Base-by-base conservation (phyloP, 1,140 invertebrate species). In the Rhyacophila brunnea region DNA sequence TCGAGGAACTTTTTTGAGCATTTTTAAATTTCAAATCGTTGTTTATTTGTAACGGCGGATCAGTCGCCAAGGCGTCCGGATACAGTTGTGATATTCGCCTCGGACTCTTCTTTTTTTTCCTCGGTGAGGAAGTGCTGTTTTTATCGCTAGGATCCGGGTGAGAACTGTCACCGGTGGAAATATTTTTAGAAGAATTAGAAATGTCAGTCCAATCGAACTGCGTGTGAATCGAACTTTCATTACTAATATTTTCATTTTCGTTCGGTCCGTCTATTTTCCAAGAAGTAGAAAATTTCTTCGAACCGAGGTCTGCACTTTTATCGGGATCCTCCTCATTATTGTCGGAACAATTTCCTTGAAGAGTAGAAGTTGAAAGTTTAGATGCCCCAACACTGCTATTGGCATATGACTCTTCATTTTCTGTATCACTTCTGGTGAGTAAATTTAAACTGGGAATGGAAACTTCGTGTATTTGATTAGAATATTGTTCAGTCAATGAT, bases 401-500 rank as follows among this genome's bases (percentile, higher is more conserved):
- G 14, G 20, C 38, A 52, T 38, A 34, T 19, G 51, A 18, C 1
- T 50, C 18, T 14, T 19, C n/a, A 18, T 45, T 45, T 15, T 54
- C 50, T 49, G 15, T 28, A 20, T 59, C 56, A 9, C 4, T 28
- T 9, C 23, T 28, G 23, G 23, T 28, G 3, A 28, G 36, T 32
- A 65, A 65, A 54, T 65, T 46, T 28, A 65, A 58, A 58, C 62
- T 65, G 19, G 62, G 62, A 52, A 65, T 65, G 10, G 58, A 57
- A 32, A 60, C 6, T 19, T 54, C 45, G 1, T 1, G 43, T 23
- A 13, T 7, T 36, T 60, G 32, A 34, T 38, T 48, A 32, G 35
- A 38, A 38, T 60, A 32, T 17, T 46, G 10, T 34, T 48, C 47
- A n/a, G 50, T 43, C 14, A 32, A 11, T 2, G 50, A 48, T 9